Evolutionary conservation across 1,140 invertebrate species (phyloP), one percentile per base, ranked within the genome.

Genomic region (Gryon sp.): DNA sequence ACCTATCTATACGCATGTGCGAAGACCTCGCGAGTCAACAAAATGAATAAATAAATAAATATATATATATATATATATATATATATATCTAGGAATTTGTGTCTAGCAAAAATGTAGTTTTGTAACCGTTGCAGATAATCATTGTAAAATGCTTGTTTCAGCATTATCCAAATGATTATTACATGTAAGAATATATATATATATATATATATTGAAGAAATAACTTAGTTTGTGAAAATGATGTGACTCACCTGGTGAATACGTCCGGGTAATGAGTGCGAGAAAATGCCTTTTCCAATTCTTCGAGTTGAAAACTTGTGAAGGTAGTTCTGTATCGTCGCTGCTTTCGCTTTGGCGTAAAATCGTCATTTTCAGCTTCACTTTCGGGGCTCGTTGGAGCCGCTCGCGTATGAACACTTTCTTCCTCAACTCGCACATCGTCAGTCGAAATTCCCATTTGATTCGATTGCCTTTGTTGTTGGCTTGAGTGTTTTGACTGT

Each of bases 231-330:
- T 34, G 5, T 6, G 11, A 9, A 34, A 12, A 38, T n/a, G n/a
- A n/a, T n/a, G n/a, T n/a, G 24, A 84, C 90, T 89, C 91, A 98
- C 95, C 97, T 95, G 15, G 97, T 99, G 89, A 99, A 99, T 0
- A 99, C 97, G 89, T 99, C 98, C 12, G 98, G 98, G 89, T 99
- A 99, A 89, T 99, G 98, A 2, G 97, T 99, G 80, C 97, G 93
- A 0, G 96, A 95, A 88, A 99, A 99, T 0, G 97, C 97, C 87
- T 98, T 99, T 86, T 99, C 98, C 65, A 99, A 89, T 88, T 99
- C 98, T 84, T 99, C 97, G 50, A 99, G 89, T 87, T 99, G 97
- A 84, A 96, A 97, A 81, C 95, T 97, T 4, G 96, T 98, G 88
- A 98, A 98, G 26, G 97, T 98, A 1, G 97, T 98, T 53, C 97